Evolutionary conservation across 2,888 invertebrate species (phyloP).

Genomic region (Amiota minor): DNA sequence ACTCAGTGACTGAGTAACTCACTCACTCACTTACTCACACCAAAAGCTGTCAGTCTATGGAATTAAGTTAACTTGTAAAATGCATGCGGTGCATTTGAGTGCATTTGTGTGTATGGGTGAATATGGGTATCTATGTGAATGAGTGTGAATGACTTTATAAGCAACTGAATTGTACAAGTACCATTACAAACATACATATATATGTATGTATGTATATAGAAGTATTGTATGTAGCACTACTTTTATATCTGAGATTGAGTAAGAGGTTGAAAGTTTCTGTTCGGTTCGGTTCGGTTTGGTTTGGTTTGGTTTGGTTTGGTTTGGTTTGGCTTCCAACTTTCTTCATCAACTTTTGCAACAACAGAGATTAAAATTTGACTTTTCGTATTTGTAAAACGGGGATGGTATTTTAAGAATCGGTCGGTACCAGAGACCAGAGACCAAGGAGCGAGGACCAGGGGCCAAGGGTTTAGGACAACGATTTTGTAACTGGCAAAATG

Average conservation of each 20-base stretch:
- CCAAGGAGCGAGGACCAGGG: too few species aligned
- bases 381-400: conserved; percentile 45
- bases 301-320: too few species aligned
- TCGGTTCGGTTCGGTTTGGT: too few species aligned
- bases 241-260: conserved; percentile 1
- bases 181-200: too few species aligned
- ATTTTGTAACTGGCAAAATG: too few species aligned
- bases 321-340: conserved; percentile 51
- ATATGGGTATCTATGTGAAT: conserved; percentile 33
- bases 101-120: conserved; percentile 12
- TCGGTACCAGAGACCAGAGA: too few species aligned
- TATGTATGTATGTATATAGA: too few species aligned
- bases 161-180: background rate
- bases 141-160: conserved; percentile 19
- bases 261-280: background rate
- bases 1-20: background rate
- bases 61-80: conserved; percentile 51
- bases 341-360: conserved; percentile 63
- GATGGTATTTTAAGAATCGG: too few species aligned
- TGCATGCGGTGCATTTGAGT: conserved; percentile 44
- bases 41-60: conserved; percentile 16
- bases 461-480: too few species aligned
- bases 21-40: background rate
- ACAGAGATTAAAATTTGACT: conserved; percentile 66
- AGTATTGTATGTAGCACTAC: too few species aligned